Conservation (phyloP, 2,113 vertebrate species). For the Pangasianodon gigas region DNA sequence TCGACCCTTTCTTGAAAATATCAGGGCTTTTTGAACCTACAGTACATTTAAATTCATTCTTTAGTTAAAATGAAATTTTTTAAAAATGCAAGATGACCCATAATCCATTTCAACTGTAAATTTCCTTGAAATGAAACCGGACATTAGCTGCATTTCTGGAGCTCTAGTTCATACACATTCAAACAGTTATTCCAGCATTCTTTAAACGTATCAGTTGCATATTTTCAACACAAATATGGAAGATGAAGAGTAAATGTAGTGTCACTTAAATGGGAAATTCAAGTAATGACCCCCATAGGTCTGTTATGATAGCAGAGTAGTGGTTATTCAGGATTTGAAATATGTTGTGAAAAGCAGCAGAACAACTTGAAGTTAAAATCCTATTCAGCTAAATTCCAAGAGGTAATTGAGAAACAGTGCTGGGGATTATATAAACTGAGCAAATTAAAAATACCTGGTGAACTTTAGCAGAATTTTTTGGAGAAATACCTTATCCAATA, state of each 20-base stretch:
- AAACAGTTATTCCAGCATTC: constrained; percentile 47
- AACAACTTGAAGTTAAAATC: constrained; percentile 40
- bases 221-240: constrained; percentile 28
- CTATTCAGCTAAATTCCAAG: background rate
- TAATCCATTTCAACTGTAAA: constrained; percentile 9
- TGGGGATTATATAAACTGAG: background rate
- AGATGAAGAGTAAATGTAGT: constrained; percentile 32
- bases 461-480: background rate
- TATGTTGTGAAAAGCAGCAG: constrained; percentile 30
- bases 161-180: constrained; percentile 29
- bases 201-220: constrained; percentile 20
- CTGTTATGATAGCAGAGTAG: constrained; percentile 32
- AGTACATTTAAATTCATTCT: constrained; percentile 33
- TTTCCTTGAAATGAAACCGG: constrained; percentile 33
- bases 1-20: constrained; percentile 48
- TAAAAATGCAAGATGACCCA: constrained; percentile 7
- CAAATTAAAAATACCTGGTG: background rate
- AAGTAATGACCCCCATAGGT: constrained; percentile 52
- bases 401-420: constrained; percentile 4
- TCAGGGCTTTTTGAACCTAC: constrained; percentile 19
- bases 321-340: constrained; percentile 36
- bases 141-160: constrained; percentile 39
- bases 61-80: background rate
- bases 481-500: background rate
- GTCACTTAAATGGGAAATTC: constrained; percentile 38